Percentiles rank a stretch among this genome's conserved stretches.
phyloP scores from a whole-genome alignment of 2,797 vertebrate species.

The Anolis apletophallus region DNA sequence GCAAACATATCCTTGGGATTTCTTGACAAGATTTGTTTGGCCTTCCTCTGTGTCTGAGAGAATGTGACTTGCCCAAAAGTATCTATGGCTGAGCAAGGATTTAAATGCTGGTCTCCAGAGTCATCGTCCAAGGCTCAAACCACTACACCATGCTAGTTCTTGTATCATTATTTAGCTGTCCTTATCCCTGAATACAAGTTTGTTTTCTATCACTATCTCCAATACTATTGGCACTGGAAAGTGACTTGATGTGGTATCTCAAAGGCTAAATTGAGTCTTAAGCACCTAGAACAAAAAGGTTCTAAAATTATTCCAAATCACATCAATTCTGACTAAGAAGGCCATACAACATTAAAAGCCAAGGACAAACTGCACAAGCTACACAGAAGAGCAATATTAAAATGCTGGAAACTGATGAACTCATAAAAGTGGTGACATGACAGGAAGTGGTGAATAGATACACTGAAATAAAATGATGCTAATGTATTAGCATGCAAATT shows the following conservation, averaged over 20 bases:
- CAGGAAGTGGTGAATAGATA: conserved; percentile 17
- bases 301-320: not conserved
- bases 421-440: not conserved
- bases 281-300: not conserved
- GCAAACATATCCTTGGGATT: no score
- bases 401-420: conserved; percentile 57
- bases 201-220: not conserved
- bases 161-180: not conserved
- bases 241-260: not conserved
- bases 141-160: no score
- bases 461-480: conserved; percentile 31
- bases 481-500: conserved; percentile 70
- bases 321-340: not conserved
- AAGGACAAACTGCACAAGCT: not conserved
- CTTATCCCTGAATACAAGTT: not conserved
- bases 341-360: not conserved
- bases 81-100: no score
- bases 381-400: conserved; percentile 50
- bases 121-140: no score
- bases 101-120: no score
- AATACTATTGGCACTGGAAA: not conserved
- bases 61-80: no score
- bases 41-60: no score
- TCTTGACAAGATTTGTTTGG: no score
- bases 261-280: not conserved